phyloP scores from a whole-genome alignment of 2,888 invertebrate genomes.

The Hartigia nigra region DNA sequence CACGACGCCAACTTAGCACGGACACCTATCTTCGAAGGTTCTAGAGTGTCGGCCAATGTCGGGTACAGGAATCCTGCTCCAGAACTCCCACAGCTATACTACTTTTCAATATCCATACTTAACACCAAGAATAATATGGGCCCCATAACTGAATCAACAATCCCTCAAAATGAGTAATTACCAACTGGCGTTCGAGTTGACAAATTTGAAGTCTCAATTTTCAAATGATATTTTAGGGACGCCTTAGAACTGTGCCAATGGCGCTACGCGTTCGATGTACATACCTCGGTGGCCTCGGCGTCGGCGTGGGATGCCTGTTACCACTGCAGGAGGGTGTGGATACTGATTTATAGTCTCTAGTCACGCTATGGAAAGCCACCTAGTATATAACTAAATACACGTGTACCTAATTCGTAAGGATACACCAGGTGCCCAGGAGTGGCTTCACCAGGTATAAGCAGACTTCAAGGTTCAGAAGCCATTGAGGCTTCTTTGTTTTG shows the following conservation, averaged over 20 bases:
- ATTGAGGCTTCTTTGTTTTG: background rate
- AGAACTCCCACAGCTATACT: too few species aligned
- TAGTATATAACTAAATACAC: constrained; percentile 7
- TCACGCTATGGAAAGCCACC: constrained; percentile 37
- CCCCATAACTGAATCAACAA: too few species aligned
- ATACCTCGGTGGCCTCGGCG: background rate
- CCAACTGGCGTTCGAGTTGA: too few species aligned
- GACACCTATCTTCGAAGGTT: too few species aligned
- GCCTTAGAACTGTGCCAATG: background rate
- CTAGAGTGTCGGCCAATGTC: too few species aligned
- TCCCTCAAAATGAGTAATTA: too few species aligned
- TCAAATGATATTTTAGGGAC: background rate
- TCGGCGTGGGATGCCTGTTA: constrained; percentile 29
- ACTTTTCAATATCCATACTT: too few species aligned
- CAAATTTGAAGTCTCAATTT: too few species aligned
- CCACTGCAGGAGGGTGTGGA: constrained; percentile 34
- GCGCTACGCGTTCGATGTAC: background rate
- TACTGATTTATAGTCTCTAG: constrained; percentile 43
- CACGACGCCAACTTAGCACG: too few species aligned
- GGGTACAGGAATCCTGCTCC: too few species aligned
- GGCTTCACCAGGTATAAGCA: background rate
- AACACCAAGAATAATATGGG: too few species aligned
- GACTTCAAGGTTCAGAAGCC: background rate
- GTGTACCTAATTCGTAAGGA: background rate
- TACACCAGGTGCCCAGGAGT: background rate